Conservation (phyloP, 2,797 vertebrate species). For the Phataginus tricuspis region DNA sequence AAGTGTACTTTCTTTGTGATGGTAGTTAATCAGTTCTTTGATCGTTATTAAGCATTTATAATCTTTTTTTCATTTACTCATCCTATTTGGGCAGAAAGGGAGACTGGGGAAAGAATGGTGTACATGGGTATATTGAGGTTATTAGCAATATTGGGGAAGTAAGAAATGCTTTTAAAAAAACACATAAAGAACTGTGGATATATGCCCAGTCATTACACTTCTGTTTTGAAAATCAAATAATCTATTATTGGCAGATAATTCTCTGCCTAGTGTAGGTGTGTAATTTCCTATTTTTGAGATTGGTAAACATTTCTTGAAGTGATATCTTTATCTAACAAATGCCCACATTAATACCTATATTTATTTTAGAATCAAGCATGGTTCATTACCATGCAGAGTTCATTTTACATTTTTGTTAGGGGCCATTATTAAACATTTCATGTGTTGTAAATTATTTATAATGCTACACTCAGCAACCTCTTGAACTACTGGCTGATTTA, state of each 20-base stretch:
- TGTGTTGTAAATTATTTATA: constrained; percentile 84
- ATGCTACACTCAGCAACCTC: constrained; percentile 83
- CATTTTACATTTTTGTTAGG: constrained; percentile 76
- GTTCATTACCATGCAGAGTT: constrained; percentile 72
- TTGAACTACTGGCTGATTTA: constrained; percentile 83
- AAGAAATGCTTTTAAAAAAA: constrained; percentile 42
- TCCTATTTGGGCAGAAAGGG: neutral
- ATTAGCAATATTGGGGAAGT: neutral
- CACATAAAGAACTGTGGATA: neutral
- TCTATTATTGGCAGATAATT: constrained; percentile 59
- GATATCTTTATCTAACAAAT: constrained; percentile 62
- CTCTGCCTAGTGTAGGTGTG: constrained; percentile 5
- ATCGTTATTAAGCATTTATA: neutral
- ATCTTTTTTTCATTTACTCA: neutral
- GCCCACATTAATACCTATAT: constrained; percentile 22
- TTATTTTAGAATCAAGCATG: constrained; percentile 74
- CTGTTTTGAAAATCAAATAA: constrained; percentile 47
- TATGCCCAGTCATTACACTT: constrained; percentile 26
- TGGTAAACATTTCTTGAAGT: constrained; percentile 35
- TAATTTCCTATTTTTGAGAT: constrained; percentile 56
- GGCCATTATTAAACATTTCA: constrained; percentile 85
- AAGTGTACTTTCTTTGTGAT: constrained; percentile 35
- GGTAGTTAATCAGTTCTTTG: constrained; percentile 39
- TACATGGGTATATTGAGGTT: neutral
- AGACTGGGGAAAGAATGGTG: neutral